These are phyloP conservation scores for Cheilosia vernalis DNA, from an alignment of 2,888 invertebrate genomes.

Conservation along the genomic window DNA sequence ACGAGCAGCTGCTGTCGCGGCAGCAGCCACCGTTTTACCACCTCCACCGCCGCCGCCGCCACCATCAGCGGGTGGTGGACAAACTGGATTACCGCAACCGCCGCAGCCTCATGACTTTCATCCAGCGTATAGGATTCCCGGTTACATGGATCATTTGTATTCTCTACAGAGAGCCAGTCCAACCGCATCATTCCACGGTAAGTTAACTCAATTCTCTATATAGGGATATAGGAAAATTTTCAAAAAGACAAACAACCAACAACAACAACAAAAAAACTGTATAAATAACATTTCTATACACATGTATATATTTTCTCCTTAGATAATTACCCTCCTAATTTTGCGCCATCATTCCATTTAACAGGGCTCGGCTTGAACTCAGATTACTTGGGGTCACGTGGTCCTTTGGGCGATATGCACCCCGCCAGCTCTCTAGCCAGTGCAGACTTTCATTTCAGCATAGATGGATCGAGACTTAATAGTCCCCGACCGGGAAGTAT, in stretches of 20 bases:
- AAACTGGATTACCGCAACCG: slow-evolving; percentile 81
- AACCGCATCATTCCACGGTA: slow-evolving; percentile 89
- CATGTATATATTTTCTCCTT: slow-evolving; percentile 82
- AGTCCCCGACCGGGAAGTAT: slow-evolving; percentile 86
- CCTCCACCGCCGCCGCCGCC: slow-evolving; percentile 80
- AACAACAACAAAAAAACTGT: background rate
- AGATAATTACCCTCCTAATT: slow-evolving; percentile 85
- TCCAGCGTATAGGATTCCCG: slow-evolving; percentile 89
- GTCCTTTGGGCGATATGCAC: slow-evolving; percentile 84
- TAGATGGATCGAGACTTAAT: slow-evolving; percentile 91
- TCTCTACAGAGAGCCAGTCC: slow-evolving; percentile 88
- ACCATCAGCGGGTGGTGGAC: slow-evolving; percentile 72
- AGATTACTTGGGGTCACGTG: slow-evolving; percentile 86
- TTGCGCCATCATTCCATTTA: slow-evolving; percentile 81
- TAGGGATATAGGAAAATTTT: background rate
- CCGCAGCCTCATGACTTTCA: slow-evolving; percentile 85
- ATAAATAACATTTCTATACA: slow-evolving; percentile 28
- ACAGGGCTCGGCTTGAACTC: slow-evolving; percentile 86
- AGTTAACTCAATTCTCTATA: slow-evolving; percentile 76
- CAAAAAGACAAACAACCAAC: background rate
- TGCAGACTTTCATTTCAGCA: slow-evolving; percentile 94
- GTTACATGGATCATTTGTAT: slow-evolving; percentile 92
- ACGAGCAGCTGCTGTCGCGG: slow-evolving; percentile 83
- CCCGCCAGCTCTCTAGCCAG: slow-evolving; percentile 90
- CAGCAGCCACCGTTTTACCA: slow-evolving; percentile 83